Percentiles rank a stretch among this genome's conserved stretches.
Conservation (phyloP, 2,888 invertebrate genomes). For the Drosophila birchii region DNA sequence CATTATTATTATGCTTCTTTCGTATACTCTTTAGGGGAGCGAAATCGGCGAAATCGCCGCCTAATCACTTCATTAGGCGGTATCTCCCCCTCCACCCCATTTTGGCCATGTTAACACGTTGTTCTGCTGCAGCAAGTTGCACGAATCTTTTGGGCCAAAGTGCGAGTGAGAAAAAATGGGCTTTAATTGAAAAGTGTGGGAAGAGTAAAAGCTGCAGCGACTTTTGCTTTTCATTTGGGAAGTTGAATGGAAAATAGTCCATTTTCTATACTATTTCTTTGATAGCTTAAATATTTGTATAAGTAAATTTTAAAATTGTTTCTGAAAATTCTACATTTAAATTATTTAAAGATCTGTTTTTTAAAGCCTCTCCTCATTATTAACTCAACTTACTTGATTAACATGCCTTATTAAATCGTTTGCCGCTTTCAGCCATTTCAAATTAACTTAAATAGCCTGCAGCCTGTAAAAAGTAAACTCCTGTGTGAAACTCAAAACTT, state of each 20-base stretch:
- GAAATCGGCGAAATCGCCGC: conserved; percentile 33
- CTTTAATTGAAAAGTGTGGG: conserved; percentile 30
- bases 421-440: conserved; percentile 1
- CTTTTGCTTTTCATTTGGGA: conserved; percentile 25
- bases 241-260: background rate
- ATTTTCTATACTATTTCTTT: background rate
- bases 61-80: conserved; percentile 48
- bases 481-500: conserved; percentile 19
- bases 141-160: conserved; percentile 10
- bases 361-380: background rate
- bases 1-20: conserved; percentile 56
- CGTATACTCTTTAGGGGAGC: conserved; percentile 20
- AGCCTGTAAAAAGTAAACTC: background rate
- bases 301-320: too few relatives aligned
- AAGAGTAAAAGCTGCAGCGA: conserved; percentile 5
- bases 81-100: conserved; percentile 14
- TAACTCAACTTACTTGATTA: too few relatives aligned
- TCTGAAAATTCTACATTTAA: too few relatives aligned
- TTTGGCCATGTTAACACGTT: conserved; percentile 33
- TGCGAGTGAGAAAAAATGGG: conserved; percentile 7
- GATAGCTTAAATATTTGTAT: background rate
- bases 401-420: conserved; percentile 2
- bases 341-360: background rate
- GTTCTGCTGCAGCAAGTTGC: conserved; percentile 32
- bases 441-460: conserved; percentile 6